Percentiles rank a stretch among this genome's conserved stretches.
Conservation (phyloP, 2,113 vertebrate species). For the Spilogale gracilis region DNA sequence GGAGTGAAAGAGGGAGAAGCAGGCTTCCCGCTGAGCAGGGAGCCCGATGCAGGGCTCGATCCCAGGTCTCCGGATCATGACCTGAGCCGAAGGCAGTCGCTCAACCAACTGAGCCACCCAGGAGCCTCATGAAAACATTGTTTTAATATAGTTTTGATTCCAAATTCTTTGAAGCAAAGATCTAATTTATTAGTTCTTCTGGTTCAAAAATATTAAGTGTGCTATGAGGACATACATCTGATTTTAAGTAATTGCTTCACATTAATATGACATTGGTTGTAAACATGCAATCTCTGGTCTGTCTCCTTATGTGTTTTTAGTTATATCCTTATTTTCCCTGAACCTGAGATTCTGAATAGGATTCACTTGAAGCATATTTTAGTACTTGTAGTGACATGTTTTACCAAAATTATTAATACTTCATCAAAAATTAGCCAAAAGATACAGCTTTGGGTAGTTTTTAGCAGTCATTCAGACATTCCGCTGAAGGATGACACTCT, state of each 20-base stretch:
- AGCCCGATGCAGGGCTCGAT: background rate
- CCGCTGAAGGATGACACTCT: background rate
- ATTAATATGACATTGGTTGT: background rate
- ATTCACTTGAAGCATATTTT: background rate
- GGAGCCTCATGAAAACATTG: background rate
- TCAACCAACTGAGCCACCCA: background rate
- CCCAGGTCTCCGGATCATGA: background rate
- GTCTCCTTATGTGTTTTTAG: background rate
- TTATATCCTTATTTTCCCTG: background rate
- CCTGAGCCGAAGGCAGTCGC: background rate
- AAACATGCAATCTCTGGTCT: background rate
- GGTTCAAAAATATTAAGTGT: background rate
- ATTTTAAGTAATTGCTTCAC: background rate
- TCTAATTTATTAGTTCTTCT: background rate
- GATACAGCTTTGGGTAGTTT: background rate
- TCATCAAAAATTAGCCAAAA: background rate
- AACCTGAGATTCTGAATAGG: background rate
- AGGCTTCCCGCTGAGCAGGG: background rate
- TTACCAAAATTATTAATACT: background rate
- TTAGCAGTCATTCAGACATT: background rate
- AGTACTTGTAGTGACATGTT: background rate
- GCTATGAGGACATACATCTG: background rate
- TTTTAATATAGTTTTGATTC: background rate
- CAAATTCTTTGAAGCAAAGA: background rate
- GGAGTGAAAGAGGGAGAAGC: background rate